Percentiles rank a stretch among this genome's conserved stretches.
These are phyloP conservation scores for Percopsis transmontana DNA, from an alignment of 2,113 vertebrate genomes.

Conservation along the genomic window DNA sequence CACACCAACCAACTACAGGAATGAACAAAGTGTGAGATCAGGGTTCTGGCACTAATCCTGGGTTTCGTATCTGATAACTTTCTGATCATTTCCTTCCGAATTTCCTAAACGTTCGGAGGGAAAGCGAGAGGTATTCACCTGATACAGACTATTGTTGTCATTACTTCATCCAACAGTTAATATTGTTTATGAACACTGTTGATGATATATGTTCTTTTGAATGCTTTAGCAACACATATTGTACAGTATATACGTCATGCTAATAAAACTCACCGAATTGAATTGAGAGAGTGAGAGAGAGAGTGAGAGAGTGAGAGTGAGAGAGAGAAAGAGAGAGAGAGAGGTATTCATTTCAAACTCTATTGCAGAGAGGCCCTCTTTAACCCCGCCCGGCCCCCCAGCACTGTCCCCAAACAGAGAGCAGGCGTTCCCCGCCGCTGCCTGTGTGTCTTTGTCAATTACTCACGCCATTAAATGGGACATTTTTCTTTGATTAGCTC, in stretches of 20 bases:
- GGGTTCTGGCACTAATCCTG: background rate
- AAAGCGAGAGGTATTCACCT: too few relatives aligned
- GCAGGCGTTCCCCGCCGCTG: conserved; percentile 39
- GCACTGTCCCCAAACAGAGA: conserved; percentile 16
- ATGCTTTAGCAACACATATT: too few relatives aligned
- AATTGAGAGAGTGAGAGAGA: conserved; percentile 21
- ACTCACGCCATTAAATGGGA: conserved; percentile 74
- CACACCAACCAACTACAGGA: background rate
- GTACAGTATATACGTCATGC: too few relatives aligned
- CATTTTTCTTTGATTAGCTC: conserved; percentile 71
- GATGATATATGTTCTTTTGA: too few relatives aligned
- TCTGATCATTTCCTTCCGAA: background rate
- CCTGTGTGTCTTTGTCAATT: conserved; percentile 52
- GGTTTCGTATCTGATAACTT: background rate
- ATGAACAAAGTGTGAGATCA: background rate
- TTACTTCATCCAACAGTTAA: too few relatives aligned
- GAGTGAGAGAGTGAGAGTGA: background rate
- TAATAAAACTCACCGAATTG: too few relatives aligned
- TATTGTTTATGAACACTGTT: too few relatives aligned
- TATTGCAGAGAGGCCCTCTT: conserved; percentile 22
- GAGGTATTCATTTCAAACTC: conserved; percentile 32
- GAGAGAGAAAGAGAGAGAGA: background rate
- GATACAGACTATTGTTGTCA: too few relatives aligned
- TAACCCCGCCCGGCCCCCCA: conserved; percentile 22
- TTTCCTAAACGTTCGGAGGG: background rate